A percentile compares a stretch with the other conserved stretches of the same genome.
phyloP scores from a whole-genome alignment of 1,140 invertebrate genomes.

The Glomeris maerens region DNA sequence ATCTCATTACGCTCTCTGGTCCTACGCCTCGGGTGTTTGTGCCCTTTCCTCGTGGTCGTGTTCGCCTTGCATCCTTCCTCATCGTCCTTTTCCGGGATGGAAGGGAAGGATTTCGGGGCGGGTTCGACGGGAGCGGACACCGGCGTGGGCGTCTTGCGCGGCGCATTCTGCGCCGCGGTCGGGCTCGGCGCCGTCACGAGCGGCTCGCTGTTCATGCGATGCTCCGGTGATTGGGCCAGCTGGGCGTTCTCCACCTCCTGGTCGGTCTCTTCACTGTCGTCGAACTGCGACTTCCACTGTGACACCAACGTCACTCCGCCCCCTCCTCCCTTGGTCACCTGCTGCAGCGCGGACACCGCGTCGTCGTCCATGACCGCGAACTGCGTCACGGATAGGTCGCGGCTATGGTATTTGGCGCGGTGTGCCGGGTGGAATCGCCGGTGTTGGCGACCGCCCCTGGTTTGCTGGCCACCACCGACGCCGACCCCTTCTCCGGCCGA shows the following conservation, averaged over 20 bases:
- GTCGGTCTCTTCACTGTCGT: conserved; percentile 82
- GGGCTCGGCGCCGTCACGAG: conserved; percentile 13
- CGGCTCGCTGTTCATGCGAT: conserved; percentile 22
- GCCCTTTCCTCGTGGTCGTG: too few species aligned
- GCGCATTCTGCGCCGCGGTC: conserved; percentile 12
- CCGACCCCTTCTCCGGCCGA: conserved; percentile 28
- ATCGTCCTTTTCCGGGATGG: not conserved
- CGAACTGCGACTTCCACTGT: conserved; percentile 87
- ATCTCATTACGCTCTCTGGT: not conserved
- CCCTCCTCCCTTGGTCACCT: conserved; percentile 46
- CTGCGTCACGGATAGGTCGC: conserved; percentile 59
- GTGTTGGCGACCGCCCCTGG: conserved; percentile 6
- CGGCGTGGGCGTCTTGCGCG: conserved; percentile 4
- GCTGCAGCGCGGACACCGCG: conserved; percentile 71
- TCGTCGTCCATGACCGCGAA: conserved; percentile 87
- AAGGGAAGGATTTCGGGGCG: not conserved
- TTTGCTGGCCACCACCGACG: conserved; percentile 18
- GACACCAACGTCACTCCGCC: conserved; percentile 55
- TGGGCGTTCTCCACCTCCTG: conserved; percentile 80
- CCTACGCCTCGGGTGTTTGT: not conserved
- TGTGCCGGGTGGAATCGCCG: conserved; percentile 16
- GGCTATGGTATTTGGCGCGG: conserved; percentile 18
- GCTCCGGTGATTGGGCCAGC: conserved; percentile 52
- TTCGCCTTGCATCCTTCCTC: conserved; percentile 5
- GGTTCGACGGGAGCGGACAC: conserved; percentile 1